Percentiles rank a stretch among this genome's conserved stretches.
Conservation (phyloP, 2,888 invertebrate species). For the Drosophila phalerata region DNA sequence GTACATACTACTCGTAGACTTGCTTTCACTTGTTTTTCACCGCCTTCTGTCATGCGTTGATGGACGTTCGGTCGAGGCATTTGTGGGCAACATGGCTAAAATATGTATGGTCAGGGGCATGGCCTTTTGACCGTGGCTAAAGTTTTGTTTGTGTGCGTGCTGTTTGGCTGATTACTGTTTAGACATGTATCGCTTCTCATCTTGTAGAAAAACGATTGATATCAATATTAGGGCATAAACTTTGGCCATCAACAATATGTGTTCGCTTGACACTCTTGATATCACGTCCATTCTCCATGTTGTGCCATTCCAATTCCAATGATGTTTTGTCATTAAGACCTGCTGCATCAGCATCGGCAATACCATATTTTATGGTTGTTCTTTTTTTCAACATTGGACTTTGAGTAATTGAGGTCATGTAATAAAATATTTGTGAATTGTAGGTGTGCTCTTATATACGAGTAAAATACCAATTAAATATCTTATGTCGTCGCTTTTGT, state of each 20-base stretch:
- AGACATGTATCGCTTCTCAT: slow-evolving; percentile 50
- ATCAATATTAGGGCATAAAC: slow-evolving; percentile 72
- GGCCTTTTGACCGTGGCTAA: slow-evolving; percentile 21
- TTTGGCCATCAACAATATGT: slow-evolving; percentile 51
- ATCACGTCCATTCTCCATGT: slow-evolving; percentile 31
- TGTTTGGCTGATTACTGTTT: slow-evolving; percentile 57
- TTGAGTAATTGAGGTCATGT: slow-evolving; percentile 64
- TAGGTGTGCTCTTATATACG: slow-evolving; percentile 10
- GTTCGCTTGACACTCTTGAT: slow-evolving; percentile 14
- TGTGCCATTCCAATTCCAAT: slow-evolving; percentile 46
- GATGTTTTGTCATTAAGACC: slow-evolving; percentile 67
- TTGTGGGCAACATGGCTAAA: slow-evolving; percentile 9
- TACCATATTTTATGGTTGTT: slow-evolving; percentile 54
- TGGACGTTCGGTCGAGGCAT: slow-evolving; percentile 27
- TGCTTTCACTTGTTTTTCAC: slow-evolving; percentile 23
- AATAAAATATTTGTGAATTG: slow-evolving; percentile 52
- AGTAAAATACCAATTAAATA: slow-evolving; percentile 30
- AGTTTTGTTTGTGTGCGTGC: slow-evolving; percentile 57
- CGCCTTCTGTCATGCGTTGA: slow-evolving; percentile 56
- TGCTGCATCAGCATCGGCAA: slow-evolving; percentile 46
- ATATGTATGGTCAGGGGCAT: not conserved
- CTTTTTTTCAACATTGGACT: slow-evolving; percentile 27
- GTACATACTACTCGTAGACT: slow-evolving; percentile 2
- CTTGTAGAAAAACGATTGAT: slow-evolving; percentile 75
- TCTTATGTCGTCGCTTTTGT: slow-evolving; percentile 32